A percentile compares a stretch with the other conserved stretches of the same genome.
Conservation (phyloP, 2,113 vertebrate species). For the Phrynocephalus versicolor region DNA sequence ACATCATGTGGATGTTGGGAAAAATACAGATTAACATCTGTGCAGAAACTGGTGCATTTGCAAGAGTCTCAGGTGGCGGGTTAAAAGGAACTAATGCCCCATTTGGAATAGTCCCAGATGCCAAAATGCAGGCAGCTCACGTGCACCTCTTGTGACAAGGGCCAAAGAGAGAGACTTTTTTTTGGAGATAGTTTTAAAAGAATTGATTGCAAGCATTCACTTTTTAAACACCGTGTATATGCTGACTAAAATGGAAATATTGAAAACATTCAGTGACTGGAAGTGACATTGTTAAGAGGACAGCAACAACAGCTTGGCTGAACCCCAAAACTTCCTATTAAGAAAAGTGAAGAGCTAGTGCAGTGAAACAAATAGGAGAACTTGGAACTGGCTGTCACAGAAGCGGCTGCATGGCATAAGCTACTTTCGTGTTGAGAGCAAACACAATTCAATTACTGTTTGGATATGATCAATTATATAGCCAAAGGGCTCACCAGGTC, state of each 20-base stretch:
- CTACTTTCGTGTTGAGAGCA: conserved; percentile 31
- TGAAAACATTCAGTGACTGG: neutral
- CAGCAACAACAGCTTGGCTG: conserved; percentile 16
- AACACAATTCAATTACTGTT: conserved; percentile 66
- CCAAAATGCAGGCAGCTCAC: neutral
- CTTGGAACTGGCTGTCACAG: conserved; percentile 42
- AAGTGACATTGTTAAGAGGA: neutral
- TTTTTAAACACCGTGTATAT: neutral
- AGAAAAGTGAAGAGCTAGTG: conserved; percentile 13
- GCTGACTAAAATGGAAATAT: neutral
- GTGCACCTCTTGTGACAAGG: neutral
- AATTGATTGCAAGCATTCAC: neutral
- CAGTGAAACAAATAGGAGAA: conserved; percentile 40
- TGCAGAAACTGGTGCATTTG: too few relatives aligned
- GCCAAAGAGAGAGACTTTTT: neutral
- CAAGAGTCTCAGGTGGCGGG: too few relatives aligned
- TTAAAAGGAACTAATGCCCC: too few relatives aligned
- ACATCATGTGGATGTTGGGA: too few relatives aligned
- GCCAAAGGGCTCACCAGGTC: conserved; percentile 51
- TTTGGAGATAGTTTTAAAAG: neutral
- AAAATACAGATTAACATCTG: too few relatives aligned
- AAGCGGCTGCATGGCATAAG: conserved; percentile 37
- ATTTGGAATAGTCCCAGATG: neutral
- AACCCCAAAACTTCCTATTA: conserved; percentile 25
- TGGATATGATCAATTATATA: conserved; percentile 66